These are phyloP conservation scores for Fragum fragum DNA, from an alignment of 2,888 invertebrate genomes.

Conservation along the genomic window DNA sequence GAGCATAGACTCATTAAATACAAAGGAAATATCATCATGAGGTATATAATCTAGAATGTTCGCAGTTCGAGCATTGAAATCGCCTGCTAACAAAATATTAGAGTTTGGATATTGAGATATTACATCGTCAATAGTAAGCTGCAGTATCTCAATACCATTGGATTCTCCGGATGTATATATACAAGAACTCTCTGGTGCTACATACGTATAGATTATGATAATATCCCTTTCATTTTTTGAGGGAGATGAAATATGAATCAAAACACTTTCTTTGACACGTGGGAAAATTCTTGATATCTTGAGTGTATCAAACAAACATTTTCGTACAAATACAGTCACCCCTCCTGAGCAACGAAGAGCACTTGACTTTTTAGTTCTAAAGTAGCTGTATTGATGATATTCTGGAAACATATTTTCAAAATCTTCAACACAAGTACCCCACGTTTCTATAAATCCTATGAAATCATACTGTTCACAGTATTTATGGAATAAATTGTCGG, in stretches of 20 bases:
- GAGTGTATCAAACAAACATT: background rate
- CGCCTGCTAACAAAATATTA: slow-evolving; percentile 16
- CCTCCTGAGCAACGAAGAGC: slow-evolving; percentile 5
- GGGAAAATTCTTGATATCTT: slow-evolving; percentile 3
- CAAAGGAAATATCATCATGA: background rate
- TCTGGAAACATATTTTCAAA: slow-evolving; percentile 10
- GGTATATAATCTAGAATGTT: slow-evolving; percentile 14
- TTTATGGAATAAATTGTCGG: background rate
- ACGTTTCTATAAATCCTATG: slow-evolving; percentile 9
- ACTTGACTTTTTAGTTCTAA: no score
- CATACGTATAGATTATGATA: background rate
- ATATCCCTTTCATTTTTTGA: background rate
- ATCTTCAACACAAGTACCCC: no score
- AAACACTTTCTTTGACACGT: slow-evolving; percentile 13
- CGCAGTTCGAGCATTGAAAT: slow-evolving; percentile 19
- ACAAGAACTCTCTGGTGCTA: background rate
- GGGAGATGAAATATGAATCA: background rate
- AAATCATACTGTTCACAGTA: slow-evolving; percentile 13
- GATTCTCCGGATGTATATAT: background rate
- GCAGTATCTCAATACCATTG: slow-evolving; percentile 17
- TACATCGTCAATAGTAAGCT: slow-evolving; percentile 8
- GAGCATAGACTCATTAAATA: no score
- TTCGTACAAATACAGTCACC: slow-evolving; percentile 7
- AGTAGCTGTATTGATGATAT: slow-evolving; percentile 4
- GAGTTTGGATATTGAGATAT: slow-evolving; percentile 21